These are phyloP conservation scores for human DNA, from an alignment of 2,113 vertebrate species.

Conservation along the genomic window GRCh38 chr5:158555501-158556000, in stretches of 20 bases:
- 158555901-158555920: background rate
- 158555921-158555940: constrained; percentile 13
- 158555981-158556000: background rate
- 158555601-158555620: too few species aligned
- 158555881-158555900: background rate
- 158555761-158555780: background rate
- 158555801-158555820: background rate
- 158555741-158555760: background rate
- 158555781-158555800: background rate
- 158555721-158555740: background rate
- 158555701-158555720: background rate
- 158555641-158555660: background rate
- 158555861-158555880: background rate
- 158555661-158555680: background rate
- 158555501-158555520: background rate
- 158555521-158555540: background rate
- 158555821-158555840: background rate
- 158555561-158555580: background rate
- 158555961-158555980: background rate
- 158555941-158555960: background rate
- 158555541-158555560: background rate
- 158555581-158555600: background rate
- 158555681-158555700: background rate
- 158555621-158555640: background rate
- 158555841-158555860: background rate